Evolutionary conservation across 2,797 vertebrate genomes (phyloP).

Genomic region (Lagodon rhomboides): DNA sequence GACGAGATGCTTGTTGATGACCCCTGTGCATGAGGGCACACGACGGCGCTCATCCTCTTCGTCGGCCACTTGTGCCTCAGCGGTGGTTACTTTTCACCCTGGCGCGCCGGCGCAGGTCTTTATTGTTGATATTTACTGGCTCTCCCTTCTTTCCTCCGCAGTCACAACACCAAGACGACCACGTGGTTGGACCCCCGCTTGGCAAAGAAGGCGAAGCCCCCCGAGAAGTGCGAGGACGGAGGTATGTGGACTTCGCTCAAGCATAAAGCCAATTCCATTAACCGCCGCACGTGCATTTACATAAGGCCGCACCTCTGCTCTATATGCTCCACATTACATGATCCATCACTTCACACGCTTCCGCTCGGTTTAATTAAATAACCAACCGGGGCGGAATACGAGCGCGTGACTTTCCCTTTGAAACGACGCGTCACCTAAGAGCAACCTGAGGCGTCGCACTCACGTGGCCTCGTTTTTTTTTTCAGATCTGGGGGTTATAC

Average conservation of each 20-base stretch:
- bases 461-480: constrained; percentile 43
- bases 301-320: constrained; percentile 25
- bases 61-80: constrained; percentile 19
- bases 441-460: constrained; percentile 25
- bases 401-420: constrained; percentile 31
- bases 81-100: background rate
- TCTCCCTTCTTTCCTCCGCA: constrained; percentile 77
- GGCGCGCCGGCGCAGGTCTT: constrained; percentile 17
- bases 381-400: constrained; percentile 13
- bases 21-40: constrained; percentile 11
- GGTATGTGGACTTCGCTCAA: constrained; percentile 81
- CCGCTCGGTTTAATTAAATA: constrained; percentile 32
- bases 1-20: constrained; percentile 45
- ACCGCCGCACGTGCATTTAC: constrained; percentile 38
- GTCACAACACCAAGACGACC: constrained; percentile 98
- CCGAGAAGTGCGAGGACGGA: constrained; percentile 98
- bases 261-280: constrained; percentile 42
- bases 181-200: constrained; percentile 98
- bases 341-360: constrained; percentile 43
- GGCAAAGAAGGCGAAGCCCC: constrained; percentile 97
- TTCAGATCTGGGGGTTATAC: constrained; percentile 19
- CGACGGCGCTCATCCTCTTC: constrained; percentile 14
- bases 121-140: constrained; percentile 38
- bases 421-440: constrained; percentile 42
- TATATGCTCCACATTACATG: constrained; percentile 25